Conservation (phyloP, 2,113 vertebrate species). For the Oryzias woworae region DNA sequence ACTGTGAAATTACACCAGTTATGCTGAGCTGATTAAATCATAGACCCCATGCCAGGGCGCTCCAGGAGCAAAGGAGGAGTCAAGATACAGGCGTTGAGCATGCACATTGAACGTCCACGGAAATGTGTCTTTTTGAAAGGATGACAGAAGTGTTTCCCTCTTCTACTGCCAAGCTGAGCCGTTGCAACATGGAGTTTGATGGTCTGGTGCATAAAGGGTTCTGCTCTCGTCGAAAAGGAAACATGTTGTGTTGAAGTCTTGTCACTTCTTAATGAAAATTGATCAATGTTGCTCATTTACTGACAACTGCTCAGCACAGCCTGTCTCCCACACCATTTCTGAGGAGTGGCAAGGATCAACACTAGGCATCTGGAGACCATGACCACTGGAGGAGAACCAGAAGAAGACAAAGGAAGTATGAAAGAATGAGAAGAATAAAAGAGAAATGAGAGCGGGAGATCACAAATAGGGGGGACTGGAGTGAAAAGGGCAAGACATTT, state of each 20-base stretch:
- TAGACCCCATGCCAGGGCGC: conserved; percentile 59
- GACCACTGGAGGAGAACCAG: conserved; percentile 50
- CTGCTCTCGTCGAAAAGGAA: conserved; percentile 38
- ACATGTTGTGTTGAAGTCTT: conserved; percentile 48
- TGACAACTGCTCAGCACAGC: conserved; percentile 73
- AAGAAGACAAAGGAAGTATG: conserved; percentile 25
- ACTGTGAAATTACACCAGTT: conserved; percentile 74
- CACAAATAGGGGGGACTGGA: conserved; percentile 60
- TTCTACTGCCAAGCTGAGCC: conserved; percentile 14
- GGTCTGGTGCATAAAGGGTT: conserved; percentile 40
- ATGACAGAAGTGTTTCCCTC: conserved; percentile 8
- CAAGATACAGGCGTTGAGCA: conserved; percentile 29
- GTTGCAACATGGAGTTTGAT: conserved; percentile 57
- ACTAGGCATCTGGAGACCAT: conserved; percentile 48
- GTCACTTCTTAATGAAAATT: conserved; percentile 82
- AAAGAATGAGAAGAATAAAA: conserved; percentile 25
- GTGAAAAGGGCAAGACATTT: conserved; percentile 79
- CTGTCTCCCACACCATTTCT: conserved; percentile 49
- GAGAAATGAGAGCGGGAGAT: conserved; percentile 40
- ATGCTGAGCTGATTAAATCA: conserved; percentile 74
- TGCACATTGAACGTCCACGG: conserved; percentile 24
- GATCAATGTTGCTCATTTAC: conserved; percentile 82
- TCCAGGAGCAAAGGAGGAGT: conserved; percentile 48
- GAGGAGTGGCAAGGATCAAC: conserved; percentile 20
- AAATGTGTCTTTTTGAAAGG: background rate